Evolutionary conservation across 2,888 invertebrate species (phyloP).

Genomic region (Ophioninae sp.): DNA sequence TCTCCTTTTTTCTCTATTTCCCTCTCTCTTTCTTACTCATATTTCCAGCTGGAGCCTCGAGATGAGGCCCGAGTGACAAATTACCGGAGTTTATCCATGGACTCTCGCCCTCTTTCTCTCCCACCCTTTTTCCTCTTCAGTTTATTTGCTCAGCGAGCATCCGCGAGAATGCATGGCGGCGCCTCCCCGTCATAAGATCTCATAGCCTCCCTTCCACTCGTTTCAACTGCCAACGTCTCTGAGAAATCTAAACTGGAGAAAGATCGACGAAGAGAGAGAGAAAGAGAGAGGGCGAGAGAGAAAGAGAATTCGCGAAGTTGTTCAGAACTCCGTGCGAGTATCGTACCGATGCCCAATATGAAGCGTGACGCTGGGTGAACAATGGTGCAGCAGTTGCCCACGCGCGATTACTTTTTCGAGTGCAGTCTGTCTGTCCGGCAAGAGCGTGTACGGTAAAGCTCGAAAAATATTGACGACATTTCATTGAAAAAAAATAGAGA

Average conservation of each 20-base stretch:
- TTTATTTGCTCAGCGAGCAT: conserved; percentile 45
- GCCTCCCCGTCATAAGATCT: conserved; percentile 48
- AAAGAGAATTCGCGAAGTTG: conserved; percentile 26
- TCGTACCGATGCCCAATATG: conserved; percentile 49
- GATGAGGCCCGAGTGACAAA: conserved; percentile 58
- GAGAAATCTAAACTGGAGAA: conserved; percentile 5
- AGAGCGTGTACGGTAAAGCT: too few relatives aligned
- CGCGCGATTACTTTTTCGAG: too few relatives aligned
- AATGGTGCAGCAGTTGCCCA: too few relatives aligned
- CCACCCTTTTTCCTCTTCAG: conserved; percentile 17
- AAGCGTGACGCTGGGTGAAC: conserved; percentile 2
- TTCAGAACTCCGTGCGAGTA: conserved; percentile 33
- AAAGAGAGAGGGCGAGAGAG: conserved; percentile 5
- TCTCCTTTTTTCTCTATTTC: conserved; percentile 17
- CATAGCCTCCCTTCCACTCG: conserved; percentile 15
- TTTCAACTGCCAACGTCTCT: conserved; percentile 41
- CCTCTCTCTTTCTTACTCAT: conserved; percentile 33
- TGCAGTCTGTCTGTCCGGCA: too few relatives aligned
- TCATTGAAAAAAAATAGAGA: too few relatives aligned
- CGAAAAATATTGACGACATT: too few relatives aligned
- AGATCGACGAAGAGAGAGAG: conserved; percentile 15
- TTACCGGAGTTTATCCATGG: conserved; percentile 60
- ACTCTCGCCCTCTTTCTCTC: conserved; percentile 23
- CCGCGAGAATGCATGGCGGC: conserved; percentile 47
- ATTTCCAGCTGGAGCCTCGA: conserved; percentile 46